Evolutionary conservation across 1,140 invertebrate species (phyloP).

Genomic region (Caerostris darwini): DNA sequence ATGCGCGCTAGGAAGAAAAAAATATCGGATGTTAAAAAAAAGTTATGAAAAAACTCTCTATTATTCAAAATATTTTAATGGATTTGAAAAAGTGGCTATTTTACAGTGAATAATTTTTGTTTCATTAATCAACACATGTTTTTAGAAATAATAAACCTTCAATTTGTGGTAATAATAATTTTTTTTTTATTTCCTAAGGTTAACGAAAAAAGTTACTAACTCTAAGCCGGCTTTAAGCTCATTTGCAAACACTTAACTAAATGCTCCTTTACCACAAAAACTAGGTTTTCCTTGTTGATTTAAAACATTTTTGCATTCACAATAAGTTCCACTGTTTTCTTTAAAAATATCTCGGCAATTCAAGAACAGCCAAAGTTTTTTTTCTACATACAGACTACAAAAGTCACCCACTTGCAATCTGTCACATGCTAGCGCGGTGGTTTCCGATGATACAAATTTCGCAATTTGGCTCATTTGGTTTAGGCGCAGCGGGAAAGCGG

Average conservation of each 20-base stretch:
- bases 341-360: not conserved
- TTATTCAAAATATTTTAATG: no score
- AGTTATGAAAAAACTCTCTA: no score
- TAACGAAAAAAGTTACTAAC: not conserved
- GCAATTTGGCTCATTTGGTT: not conserved
- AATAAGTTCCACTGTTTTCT: not conserved
- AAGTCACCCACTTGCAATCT: conserved; percentile 37
- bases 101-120: no score
- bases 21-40: no score
- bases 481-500: not conserved
- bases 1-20: no score
- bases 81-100: no score
- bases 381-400: not conserved
- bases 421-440: not conserved
- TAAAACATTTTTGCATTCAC: not conserved
- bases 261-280: not conserved
- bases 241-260: not conserved
- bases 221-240: not conserved
- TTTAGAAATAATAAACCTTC: no score
- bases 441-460: conserved; percentile 13
- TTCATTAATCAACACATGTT: no score
- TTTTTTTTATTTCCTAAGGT: no score
- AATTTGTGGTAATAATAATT: no score
- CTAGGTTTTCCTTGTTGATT: not conserved
- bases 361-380: not conserved